Base-by-base conservation (phyloP, 2,797 vertebrate species). In the Taenioides sp. region DNA sequence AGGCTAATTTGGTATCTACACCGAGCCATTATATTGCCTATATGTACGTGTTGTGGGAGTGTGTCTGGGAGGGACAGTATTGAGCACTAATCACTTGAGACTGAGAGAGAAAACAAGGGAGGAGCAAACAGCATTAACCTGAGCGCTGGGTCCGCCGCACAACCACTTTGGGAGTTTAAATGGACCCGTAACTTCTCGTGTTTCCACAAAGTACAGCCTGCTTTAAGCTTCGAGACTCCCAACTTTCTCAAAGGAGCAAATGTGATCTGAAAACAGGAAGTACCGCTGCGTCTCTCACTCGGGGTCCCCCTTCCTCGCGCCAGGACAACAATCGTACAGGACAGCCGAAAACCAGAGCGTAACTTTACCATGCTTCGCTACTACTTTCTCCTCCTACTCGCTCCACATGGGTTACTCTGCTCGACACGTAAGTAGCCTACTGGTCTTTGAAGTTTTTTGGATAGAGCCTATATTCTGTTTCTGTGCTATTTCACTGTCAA, bases 71-170 rank as follows among this genome's bases (percentile, higher is more conserved):
- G 80, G 77, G 75, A 61, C 77, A 75, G 7, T 18, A 75, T 61
- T 74, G 59, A 65, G 76, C 64, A 81, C 70, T 86, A 77, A 92
- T 79, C 79, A 86, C 80, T 82, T 78, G 77, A 77, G 86, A 72
- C 76, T 77, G 80, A 85, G 78, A 76, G 75, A 76, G 89, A 91
- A 92, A 92, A 89, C 80, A 88, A 89, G 91, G 96, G 95, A 94
- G 94, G 95, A 92, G 94, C 94, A 74, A 85, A 61, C 88, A 88
- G 87, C 69, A 86, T 91, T 88, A 89, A 91, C 92, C 93, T 91
- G 92, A 89, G 89, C 80, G 87, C 87, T 84, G 86, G 89, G 78
- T 88, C 85, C 86, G 89, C 89, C 77, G 86, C 90, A 89, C 71
- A 87, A 77, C 50, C 73, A n/a, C 75, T 61, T 74, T 65, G 80